Evolutionary conservation across 2,888 invertebrate species (phyloP).

Genomic region (Patella caerulea): DNA sequence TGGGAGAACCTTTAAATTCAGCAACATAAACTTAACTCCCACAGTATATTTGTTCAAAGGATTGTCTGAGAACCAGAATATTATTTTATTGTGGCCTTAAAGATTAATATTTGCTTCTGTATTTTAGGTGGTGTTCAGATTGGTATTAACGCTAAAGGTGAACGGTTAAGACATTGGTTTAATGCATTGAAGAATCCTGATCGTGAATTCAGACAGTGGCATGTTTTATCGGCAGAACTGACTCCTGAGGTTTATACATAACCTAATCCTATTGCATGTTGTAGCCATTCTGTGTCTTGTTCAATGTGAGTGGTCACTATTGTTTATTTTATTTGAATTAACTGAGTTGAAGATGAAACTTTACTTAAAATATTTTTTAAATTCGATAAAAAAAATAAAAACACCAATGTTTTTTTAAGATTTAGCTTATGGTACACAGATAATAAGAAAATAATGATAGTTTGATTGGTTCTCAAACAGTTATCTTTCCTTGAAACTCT

Average conservation of each 20-base stretch:
- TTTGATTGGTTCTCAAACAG: no score
- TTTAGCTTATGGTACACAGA: no score
- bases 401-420: no score
- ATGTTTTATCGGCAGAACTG: constrained; percentile 77
- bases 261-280: not conserved
- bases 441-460: no score
- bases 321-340: not conserved
- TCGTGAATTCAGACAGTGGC: constrained; percentile 90
- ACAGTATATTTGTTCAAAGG: not conserved
- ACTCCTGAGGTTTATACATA: constrained; percentile 59
- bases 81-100: not conserved
- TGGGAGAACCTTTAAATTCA: not conserved
- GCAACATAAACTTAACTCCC: not conserved
- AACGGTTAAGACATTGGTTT: constrained; percentile 91
- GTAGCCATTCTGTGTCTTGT: not conserved
- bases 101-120: constrained; percentile 19
- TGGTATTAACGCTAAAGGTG: constrained; percentile 89
- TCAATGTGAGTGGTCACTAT: constrained; percentile 2
- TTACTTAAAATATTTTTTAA: no score
- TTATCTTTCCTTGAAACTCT: no score
- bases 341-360: no score
- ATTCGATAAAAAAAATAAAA: no score
- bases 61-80: not conserved
- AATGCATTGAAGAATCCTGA: constrained; percentile 92
- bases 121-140: constrained; percentile 82